These are phyloP conservation scores for Petrophora chlorosata DNA, from an alignment of 2,888 invertebrate genomes.

Conservation along the genomic window DNA sequence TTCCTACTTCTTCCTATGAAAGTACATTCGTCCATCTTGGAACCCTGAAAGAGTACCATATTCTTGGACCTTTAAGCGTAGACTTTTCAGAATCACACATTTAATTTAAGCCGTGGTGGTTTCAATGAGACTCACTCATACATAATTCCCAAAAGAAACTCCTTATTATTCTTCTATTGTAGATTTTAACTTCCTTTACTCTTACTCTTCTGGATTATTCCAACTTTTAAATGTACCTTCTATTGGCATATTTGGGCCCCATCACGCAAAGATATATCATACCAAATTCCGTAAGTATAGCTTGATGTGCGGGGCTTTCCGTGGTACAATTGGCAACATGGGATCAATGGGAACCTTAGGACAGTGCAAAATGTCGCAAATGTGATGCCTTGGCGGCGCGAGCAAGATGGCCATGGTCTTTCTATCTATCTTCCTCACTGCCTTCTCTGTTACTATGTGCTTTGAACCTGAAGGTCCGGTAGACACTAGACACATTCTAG, in stretches of 20 bases:
- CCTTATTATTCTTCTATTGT: background rate
- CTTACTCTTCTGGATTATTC: no score
- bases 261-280: conserved; percentile 27
- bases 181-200: background rate
- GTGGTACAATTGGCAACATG: conserved; percentile 51
- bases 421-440: conserved; percentile 62
- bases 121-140: no score
- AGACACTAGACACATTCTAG: conserved; percentile 15
- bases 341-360: conserved; percentile 41
- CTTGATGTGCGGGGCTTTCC: conserved; percentile 61
- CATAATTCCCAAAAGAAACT: no score
- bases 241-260: conserved; percentile 54
- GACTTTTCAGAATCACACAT: no score
- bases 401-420: conserved; percentile 81
- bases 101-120: no score
- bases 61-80: no score
- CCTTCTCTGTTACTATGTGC: conserved; percentile 55
- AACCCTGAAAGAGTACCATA: no score
- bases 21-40: no score
- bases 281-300: conserved; percentile 57
- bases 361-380: conserved; percentile 51
- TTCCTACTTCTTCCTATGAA: background rate
- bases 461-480: conserved; percentile 68
- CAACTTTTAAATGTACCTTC: conserved; percentile 10
- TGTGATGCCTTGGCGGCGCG: conserved; percentile 66